Percentiles rank a stretch among this genome's conserved stretches.
Conservation (phyloP, 2,797 vertebrate genomes). For the Potorous gilbertii region DNA sequence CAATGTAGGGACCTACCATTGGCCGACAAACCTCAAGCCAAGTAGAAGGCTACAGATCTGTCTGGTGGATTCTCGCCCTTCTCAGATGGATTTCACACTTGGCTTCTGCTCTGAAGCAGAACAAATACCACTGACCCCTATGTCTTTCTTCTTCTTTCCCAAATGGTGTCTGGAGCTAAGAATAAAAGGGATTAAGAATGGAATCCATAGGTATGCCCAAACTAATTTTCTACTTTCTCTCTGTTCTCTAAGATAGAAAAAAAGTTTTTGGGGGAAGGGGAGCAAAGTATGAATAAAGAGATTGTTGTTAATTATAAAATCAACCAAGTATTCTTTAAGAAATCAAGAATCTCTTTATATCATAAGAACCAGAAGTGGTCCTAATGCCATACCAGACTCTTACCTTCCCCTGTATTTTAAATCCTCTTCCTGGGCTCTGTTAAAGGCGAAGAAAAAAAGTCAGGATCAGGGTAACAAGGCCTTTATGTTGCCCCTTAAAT, state of each 20-base stretch:
- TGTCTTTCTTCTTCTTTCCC: constrained; percentile 14
- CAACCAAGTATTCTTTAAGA: neutral
- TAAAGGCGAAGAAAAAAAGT: neutral
- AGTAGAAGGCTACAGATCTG: neutral
- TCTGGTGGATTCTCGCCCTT: neutral
- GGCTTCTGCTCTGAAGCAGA: neutral
- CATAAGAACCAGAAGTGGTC: neutral
- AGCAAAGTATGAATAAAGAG: neutral
- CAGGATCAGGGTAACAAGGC: neutral
- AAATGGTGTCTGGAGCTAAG: constrained; percentile 1
- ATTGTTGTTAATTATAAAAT: constrained; percentile 49
- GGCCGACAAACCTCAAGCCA: constrained; percentile 15
- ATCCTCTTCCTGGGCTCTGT: neutral
- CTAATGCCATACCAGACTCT: too few relatives aligned
- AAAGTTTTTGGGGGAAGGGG: neutral
- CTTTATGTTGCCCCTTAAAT: neutral
- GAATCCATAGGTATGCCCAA: constrained; percentile 11
- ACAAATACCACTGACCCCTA: neutral
- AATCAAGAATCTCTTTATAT: neutral
- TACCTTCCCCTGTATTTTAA: neutral
- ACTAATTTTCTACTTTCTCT: constrained; percentile 29
- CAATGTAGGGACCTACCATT: constrained; percentile 29
- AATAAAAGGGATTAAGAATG: constrained; percentile 31
- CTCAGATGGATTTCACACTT: neutral
- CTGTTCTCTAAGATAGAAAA: constrained; percentile 39